phyloP scores from a whole-genome alignment of 2,113 vertebrate species.

The Centropus bengalensis region DNA sequence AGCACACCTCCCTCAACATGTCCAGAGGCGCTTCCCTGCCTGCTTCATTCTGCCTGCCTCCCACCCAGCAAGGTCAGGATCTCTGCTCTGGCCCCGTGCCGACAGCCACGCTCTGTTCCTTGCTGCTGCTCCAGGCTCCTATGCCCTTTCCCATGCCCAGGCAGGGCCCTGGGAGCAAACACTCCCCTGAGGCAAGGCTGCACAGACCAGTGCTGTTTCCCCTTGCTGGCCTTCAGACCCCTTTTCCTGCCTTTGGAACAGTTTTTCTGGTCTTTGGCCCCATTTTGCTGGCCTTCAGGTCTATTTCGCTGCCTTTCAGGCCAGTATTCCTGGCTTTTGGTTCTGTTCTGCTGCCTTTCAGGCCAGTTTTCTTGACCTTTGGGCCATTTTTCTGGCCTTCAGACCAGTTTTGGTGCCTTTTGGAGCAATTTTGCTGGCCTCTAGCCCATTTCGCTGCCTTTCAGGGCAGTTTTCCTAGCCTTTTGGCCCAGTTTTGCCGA shows the following conservation, averaged over 20 bases:
- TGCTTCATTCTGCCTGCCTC: not conserved
- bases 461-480: not conserved
- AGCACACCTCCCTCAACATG: rapidly evolving
- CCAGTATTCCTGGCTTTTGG: too few relatives aligned
- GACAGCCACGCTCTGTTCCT: not conserved
- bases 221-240: not conserved
- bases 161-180: rapidly evolving
- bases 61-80: not conserved
- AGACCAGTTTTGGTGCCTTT: too few relatives aligned
- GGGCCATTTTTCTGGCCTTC: not conserved
- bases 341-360: not conserved
- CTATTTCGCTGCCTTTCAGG: too few relatives aligned
- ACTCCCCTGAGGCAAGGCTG: rapidly evolving
- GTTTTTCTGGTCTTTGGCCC: not conserved
- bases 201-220: too few relatives aligned
- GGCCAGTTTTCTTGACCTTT: not conserved
- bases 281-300: too few relatives aligned
- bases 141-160: not conserved
- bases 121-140: not conserved
- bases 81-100: not conserved
- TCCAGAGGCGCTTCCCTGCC: not conserved
- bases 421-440: too few relatives aligned
- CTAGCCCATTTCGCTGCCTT: too few relatives aligned
- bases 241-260: not conserved
- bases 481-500: not conserved